Evolutionary conservation across 2,888 invertebrate species (phyloP), one percentile per base, ranked within the genome.

Genomic region (Heliconius sara): DNA sequence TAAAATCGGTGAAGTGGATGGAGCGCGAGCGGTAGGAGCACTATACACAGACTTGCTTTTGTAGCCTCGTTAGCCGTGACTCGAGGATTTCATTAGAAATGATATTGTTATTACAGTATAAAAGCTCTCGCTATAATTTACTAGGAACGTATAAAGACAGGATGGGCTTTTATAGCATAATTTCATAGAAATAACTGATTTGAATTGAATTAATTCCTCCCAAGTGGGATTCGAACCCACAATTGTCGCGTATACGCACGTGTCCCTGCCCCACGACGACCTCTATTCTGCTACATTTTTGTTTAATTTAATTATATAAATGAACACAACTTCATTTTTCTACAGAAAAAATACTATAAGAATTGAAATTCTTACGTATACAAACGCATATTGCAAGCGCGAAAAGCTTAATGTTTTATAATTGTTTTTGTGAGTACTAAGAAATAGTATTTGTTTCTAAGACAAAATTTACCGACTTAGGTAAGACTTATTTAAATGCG

Each of bases 61-160:
- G 68, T 7, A 68, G 68, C 68, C 68, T 68, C 68, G 68, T 68
- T 68, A 68, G 68, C 12, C 13, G n/a, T 6, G 39, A 39, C 43
- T 70, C 1, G 68, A 70, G 43, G n/a, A 43, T 13, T 70, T 70
- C 68, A 70, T 43, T 70, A 70, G 16, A 43, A 70, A 70, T 43
- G 16, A 70, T 70, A 70, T 43, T 25, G 7, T 70, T 68, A 68
- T 39, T 39, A 27, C 25, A 25, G 27, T 65, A 27, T 16, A 13
- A 25, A 25, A 65, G 27, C 27, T 65, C 16, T 13, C 1, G 4
- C 34, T 34, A 70, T 43, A 70, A 70, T 68, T 34, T 39, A 5
- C 4, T n/a, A n/a, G 12, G 39, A n/a, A 52, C 1, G 16, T 34
- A 68, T n/a, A 25, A n/a, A 16, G 39, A 7, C 4, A 68, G 39